Evolutionary conservation across 2,797 vertebrate genomes (phyloP).

Genomic region (Diplodus puntazzo): DNA sequence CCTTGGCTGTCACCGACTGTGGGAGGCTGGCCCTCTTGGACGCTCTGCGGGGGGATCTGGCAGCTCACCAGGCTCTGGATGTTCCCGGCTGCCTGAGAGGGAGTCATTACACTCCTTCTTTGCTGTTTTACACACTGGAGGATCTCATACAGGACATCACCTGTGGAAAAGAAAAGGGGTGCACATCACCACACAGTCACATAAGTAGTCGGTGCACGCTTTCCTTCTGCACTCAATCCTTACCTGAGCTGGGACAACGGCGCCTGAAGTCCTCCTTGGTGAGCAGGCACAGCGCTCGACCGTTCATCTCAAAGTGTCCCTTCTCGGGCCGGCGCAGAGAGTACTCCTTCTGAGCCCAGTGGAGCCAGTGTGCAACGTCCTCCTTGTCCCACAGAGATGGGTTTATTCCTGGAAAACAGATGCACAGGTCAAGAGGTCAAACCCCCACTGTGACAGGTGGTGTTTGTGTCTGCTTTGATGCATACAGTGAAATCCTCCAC

Average conservation of each 20-base stretch:
- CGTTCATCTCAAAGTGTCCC: slow-evolving; percentile 92
- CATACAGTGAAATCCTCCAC: too few species aligned
- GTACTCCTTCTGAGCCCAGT: slow-evolving; percentile 93
- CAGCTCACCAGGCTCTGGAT: slow-evolving; percentile 32
- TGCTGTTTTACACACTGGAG: slow-evolving; percentile 92
- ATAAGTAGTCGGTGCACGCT: background rate
- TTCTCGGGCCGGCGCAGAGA: slow-evolving; percentile 83
- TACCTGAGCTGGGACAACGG: slow-evolving; percentile 92
- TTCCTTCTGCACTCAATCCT: background rate
- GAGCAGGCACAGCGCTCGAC: slow-evolving; percentile 92
- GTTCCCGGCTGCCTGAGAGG: slow-evolving; percentile 7
- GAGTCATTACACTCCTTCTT: slow-evolving; percentile 78
- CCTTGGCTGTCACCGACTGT: slow-evolving; percentile 41
- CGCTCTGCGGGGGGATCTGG: slow-evolving; percentile 38
- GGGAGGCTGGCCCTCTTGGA: slow-evolving; percentile 48
- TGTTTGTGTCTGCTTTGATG: background rate
- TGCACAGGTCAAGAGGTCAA: background rate
- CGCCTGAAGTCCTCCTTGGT: slow-evolving; percentile 94
- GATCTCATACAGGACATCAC: slow-evolving; percentile 94
- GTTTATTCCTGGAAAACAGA: slow-evolving; percentile 88
- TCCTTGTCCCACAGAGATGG: slow-evolving; percentile 94
- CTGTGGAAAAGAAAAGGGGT: slow-evolving; percentile 69
- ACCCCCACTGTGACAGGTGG: background rate
- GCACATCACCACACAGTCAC: background rate
- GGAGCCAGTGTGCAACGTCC: slow-evolving; percentile 91